These are phyloP conservation scores for Meloidogyne floridensis DNA, from an alignment of 1,140 invertebrate species.

Conservation along the genomic window DNA sequence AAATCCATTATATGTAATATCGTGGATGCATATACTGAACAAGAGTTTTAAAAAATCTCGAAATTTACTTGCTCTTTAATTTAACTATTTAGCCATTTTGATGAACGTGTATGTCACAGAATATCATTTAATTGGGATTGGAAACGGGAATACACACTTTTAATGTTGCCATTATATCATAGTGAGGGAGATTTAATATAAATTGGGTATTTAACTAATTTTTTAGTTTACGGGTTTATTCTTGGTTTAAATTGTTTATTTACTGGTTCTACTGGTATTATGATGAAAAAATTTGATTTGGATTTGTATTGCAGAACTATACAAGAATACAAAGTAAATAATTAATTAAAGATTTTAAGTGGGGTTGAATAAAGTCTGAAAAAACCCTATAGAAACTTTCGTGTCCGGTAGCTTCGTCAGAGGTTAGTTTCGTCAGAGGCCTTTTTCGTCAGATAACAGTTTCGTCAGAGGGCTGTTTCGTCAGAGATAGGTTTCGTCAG, in stretches of 20 bases:
- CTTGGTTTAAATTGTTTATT: slow-evolving; percentile 68
- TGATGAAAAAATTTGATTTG: slow-evolving; percentile 77
- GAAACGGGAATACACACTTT: slow-evolving; percentile 24
- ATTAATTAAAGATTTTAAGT: background rate
- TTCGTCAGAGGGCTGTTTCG: too few species aligned
- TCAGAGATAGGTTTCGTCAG: too few species aligned
- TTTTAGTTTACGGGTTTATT: slow-evolving; percentile 74
- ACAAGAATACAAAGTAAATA: slow-evolving; percentile 71
- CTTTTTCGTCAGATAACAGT: too few species aligned
- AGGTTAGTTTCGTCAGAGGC: too few species aligned
- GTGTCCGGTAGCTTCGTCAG: too few species aligned
- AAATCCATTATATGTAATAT: too few species aligned
- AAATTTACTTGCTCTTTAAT: background rate
- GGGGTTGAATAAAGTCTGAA: too few species aligned
- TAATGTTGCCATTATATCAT: slow-evolving; percentile 81
- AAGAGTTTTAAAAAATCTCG: background rate
- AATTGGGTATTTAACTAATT: background rate
- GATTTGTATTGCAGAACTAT: slow-evolving; percentile 73
- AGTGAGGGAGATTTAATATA: slow-evolving; percentile 55
- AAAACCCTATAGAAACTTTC: too few species aligned
- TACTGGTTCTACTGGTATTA: slow-evolving; percentile 74
- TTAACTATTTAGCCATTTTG: slow-evolving; percentile 39
- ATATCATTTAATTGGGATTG: slow-evolving; percentile 32
- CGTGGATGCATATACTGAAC: too few species aligned
- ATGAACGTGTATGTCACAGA: slow-evolving; percentile 28